Evolutionary conservation across 2,113 vertebrate species (phyloP).

Genomic region (Crypturellus undulatus): DNA sequence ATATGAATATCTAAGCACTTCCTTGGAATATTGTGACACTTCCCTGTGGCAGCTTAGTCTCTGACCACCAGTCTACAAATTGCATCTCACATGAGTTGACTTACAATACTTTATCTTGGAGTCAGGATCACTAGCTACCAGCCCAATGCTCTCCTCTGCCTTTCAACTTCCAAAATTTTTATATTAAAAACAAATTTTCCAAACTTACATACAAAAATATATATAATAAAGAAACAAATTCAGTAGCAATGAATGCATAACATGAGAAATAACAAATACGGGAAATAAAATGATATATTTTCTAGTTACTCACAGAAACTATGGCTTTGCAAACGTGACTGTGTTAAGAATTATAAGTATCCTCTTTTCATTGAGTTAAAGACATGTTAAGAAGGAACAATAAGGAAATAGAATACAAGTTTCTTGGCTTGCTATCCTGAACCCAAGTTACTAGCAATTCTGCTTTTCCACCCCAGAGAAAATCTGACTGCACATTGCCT

Average conservation of each 20-base stretch:
- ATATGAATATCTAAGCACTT: neutral
- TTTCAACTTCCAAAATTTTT: neutral
- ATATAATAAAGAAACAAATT: neutral
- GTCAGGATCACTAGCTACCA: neutral
- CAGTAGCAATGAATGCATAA: rapidly evolving
- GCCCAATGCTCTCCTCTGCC: neutral
- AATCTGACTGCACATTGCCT: neutral
- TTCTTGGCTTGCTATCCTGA: neutral
- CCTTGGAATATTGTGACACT: neutral
- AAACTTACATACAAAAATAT: neutral
- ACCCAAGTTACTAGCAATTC: neutral
- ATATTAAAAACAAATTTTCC: neutral
- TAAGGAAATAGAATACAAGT: neutral
- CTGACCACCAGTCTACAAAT: neutral
- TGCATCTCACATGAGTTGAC: neutral
- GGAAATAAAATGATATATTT: neutral
- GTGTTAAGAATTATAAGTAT: neutral
- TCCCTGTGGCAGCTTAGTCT: neutral
- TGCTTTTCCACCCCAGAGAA: neutral
- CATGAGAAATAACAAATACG: neutral
- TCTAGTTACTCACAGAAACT: neutral
- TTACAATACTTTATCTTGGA: neutral
- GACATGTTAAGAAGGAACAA: neutral
- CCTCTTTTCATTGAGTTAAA: neutral
- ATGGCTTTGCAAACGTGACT: neutral